Evolutionary conservation across 2,113 vertebrate species (phyloP).

Genomic region (Cygnus atratus): DNA sequence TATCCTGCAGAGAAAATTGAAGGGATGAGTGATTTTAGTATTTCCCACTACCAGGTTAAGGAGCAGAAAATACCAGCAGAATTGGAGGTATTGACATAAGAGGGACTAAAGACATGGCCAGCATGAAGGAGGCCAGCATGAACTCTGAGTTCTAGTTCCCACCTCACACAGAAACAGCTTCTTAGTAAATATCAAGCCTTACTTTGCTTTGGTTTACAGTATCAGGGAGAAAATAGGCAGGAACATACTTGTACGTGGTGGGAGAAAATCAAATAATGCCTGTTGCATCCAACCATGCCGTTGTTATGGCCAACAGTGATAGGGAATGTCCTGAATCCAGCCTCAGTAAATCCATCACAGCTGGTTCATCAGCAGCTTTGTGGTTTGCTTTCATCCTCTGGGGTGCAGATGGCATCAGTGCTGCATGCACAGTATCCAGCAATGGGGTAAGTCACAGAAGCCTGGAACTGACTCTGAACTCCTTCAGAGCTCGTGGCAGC

Average conservation of each 20-base stretch:
- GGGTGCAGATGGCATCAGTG: background rate
- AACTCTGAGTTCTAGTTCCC: background rate
- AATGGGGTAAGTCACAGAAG: background rate
- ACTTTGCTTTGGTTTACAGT: background rate
- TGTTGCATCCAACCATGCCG: background rate
- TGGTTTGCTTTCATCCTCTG: background rate
- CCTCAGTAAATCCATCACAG: background rate
- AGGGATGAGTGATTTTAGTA: background rate
- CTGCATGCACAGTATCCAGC: background rate
- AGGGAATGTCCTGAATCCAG: background rate
- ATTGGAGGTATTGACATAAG: background rate
- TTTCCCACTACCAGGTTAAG: background rate
- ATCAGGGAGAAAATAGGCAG: background rate
- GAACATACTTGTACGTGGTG: background rate
- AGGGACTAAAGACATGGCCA: background rate
- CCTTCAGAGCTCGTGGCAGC: constrained; percentile 3
- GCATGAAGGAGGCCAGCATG: background rate
- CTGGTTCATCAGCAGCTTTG: background rate
- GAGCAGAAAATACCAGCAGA: background rate
- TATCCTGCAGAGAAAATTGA: background rate
- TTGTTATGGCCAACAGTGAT: background rate
- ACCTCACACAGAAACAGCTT: background rate
- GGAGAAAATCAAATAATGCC: background rate
- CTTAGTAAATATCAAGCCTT: background rate
- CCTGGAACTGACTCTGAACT: background rate